Percentiles rank a stretch among this genome's conserved stretches.
phyloP scores from a whole-genome alignment of 2,888 invertebrate species.

The Esperia sulphurella region DNA sequence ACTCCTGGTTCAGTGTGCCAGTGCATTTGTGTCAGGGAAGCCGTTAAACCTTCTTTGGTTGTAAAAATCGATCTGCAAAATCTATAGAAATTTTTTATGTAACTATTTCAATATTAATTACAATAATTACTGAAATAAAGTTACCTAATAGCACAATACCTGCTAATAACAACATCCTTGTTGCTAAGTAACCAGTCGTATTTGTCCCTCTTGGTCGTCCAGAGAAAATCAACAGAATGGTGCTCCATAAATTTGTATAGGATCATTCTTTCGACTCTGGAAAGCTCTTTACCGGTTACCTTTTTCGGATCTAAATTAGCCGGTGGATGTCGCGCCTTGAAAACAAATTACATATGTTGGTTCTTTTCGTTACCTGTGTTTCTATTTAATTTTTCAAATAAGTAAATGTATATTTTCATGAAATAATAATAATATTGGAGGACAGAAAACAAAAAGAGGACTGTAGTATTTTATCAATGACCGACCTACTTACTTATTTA shows the following conservation, averaged over 20 bases:
- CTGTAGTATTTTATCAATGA: no score
- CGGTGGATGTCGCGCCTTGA: slow-evolving; percentile 62
- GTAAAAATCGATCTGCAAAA: slow-evolving; percentile 93
- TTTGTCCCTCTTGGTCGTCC: slow-evolving; percentile 93
- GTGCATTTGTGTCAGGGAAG: slow-evolving; percentile 88
- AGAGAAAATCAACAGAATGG: slow-evolving; percentile 91
- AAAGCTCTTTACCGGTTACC: slow-evolving; percentile 68
- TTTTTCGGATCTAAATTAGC: slow-evolving; percentile 58
- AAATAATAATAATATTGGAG: no score
- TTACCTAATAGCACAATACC: slow-evolving; percentile 34
- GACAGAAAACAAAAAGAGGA: no score
- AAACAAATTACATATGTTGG: background rate
- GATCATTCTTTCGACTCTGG: slow-evolving; percentile 84
- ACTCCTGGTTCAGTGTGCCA: slow-evolving; percentile 92
- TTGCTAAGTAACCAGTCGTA: slow-evolving; percentile 83
- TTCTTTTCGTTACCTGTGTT: no score
- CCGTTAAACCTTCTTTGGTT: slow-evolving; percentile 93
- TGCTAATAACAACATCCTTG: slow-evolving; percentile 74
- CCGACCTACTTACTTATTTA: no score
- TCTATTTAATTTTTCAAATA: no score
- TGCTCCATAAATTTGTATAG: slow-evolving; percentile 88
- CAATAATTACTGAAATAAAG: no score
- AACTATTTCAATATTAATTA: background rate
- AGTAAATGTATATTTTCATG: no score
- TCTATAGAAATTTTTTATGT: slow-evolving; percentile 71